Base-by-base conservation (phyloP, 92 coral and sea anemone species). In the Anthopleura xanthogrammica region DNA sequence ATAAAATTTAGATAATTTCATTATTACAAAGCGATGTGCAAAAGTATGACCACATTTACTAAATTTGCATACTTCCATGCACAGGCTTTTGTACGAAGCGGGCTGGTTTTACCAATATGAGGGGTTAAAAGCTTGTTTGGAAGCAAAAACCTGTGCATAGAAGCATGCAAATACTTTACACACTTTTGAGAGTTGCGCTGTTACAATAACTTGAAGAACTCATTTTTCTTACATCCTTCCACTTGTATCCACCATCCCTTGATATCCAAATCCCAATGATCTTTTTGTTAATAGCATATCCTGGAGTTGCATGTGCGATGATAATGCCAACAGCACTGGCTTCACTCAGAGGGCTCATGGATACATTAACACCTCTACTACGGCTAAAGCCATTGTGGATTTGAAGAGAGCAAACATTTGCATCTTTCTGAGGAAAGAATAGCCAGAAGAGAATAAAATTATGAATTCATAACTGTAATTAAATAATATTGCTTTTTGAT, bases 211-310 rank as follows among this genome's bases (percentile, higher is more conserved):
- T 46, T 46, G 50, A 46, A 46, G 9, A 46, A 46, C 50, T 46
- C 50, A 46, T 46, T 46, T 62, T 23, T 62, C 29, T 9, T 68
- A 68, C 74, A 29, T 68, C 74, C 39, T 81, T 80, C 97, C 97
- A 93, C 8, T 50, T 82, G 86, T 91, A 93, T 79, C 97, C 97
- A 40, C 97, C 97, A 87, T 93, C 84, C 14, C 90, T 77, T 4
- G 93, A 84, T 62, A 93, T 81, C 97, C 97, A 93, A 16, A 93
- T 91, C 16, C 92, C 95, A 12, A 86, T 60, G 41, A 73, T 60
- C 58, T 70, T 80, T 16, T 48, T 80, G 20, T 79, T 42, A 76
- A 91, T 74, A 8, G 95, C 93, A 12, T 52, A 72, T 13, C 97
- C 97, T 2, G 95, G 90, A 36, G 87, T 79, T 2, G 93, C 97